These are phyloP conservation scores for Chironomus tepperi DNA, from an alignment of 1,140 invertebrate species.

Conservation along the genomic window DNA sequence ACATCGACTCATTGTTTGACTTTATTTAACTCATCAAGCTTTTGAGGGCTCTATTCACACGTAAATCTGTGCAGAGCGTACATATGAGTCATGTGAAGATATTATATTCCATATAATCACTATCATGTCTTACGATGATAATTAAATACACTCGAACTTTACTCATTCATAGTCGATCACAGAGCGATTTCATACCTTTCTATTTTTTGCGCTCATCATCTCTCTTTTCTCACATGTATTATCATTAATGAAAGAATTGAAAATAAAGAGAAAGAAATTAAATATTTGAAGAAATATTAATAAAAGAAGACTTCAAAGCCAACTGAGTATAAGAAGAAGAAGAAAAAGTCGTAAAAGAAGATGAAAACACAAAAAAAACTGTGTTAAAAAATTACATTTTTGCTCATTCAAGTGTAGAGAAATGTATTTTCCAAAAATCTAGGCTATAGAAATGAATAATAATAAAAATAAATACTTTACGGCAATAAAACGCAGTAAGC, in stretches of 20 bases:
- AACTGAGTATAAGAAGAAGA: neutral
- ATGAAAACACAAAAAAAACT: neutral
- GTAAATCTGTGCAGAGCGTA: neutral
- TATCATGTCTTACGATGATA: neutral
- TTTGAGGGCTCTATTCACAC: neutral
- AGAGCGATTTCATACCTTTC: neutral
- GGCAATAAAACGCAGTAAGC: neutral
- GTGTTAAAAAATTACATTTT: constrained; percentile 10
- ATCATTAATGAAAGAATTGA: constrained; percentile 12
- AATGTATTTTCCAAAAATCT: constrained; percentile 18
- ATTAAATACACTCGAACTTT: constrained; percentile 6
- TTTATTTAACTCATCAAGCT: neutral
- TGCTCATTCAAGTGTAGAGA: neutral
- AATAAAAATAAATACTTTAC: neutral
- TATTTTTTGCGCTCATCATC: constrained; percentile 13
- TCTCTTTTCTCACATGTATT: constrained; percentile 20
- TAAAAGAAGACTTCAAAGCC: neutral
- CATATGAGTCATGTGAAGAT: neutral
- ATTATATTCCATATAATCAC: neutral
- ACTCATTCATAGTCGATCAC: neutral
- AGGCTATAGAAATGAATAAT: constrained; percentile 10
- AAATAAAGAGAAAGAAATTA: constrained; percentile 19
- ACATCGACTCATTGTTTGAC: neutral
- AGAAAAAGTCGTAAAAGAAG: neutral
- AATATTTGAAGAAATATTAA: constrained; percentile 14